Evolutionary conservation across 2,888 invertebrate species (phyloP).

Genomic region (Latrodectus elegans): DNA sequence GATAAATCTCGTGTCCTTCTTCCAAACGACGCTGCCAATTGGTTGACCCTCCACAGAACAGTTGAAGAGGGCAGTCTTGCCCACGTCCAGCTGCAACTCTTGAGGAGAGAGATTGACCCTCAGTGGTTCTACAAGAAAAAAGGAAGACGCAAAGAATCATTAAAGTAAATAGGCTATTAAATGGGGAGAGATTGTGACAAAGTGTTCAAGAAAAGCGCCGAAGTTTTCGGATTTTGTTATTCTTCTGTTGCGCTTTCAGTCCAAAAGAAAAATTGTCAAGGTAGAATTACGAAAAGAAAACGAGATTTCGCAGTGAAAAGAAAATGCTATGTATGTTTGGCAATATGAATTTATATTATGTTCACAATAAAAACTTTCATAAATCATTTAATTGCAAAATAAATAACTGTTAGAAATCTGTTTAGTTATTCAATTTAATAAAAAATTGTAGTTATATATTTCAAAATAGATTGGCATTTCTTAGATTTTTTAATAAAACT

Average conservation of each 20-base stretch:
- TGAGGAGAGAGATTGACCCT: constrained; percentile 50
- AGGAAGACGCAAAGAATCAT: constrained; percentile 10
- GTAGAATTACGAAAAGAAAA: not conserved
- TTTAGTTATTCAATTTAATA: too few species aligned
- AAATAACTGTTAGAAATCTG: too few species aligned
- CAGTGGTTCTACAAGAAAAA: constrained; percentile 49
- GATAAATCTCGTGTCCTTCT: constrained; percentile 65
- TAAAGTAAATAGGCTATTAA: constrained; percentile 38
- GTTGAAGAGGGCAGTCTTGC: constrained; percentile 67
- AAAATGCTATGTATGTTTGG: not conserved
- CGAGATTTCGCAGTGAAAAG: not conserved
- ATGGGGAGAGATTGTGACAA: constrained; percentile 1
- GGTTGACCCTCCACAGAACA: constrained; percentile 68
- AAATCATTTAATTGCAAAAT: too few species aligned
- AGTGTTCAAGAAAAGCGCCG: not conserved
- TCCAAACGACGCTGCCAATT: constrained; percentile 65
- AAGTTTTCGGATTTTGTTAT: too few species aligned
- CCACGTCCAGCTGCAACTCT: constrained; percentile 60
- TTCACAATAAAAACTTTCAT: too few species aligned
- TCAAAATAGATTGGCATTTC: too few species aligned
- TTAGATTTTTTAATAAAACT: too few species aligned
- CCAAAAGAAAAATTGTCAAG: not conserved
- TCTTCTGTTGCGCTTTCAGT: too few species aligned
- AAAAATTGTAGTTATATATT: too few species aligned
- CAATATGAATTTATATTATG: too few species aligned